Evolutionary conservation across 2,113 vertebrate genomes (phyloP).

Genomic region (Hiodon alosoides): DNA sequence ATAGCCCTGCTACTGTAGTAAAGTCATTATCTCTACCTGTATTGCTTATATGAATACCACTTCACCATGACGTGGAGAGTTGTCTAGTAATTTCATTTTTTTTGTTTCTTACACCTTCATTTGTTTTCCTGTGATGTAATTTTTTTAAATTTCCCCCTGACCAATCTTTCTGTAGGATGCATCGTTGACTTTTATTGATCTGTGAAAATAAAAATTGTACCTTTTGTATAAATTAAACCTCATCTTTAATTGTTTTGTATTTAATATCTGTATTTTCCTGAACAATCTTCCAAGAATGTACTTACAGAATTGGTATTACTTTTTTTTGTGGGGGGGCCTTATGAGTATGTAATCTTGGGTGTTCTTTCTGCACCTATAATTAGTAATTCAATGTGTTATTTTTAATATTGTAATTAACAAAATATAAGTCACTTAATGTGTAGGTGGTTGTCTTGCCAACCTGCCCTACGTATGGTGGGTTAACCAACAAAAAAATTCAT

Average conservation of each 20-base stretch:
- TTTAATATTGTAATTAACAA: too few relatives aligned
- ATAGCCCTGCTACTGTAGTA: constrained; percentile 28
- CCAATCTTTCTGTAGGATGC: constrained; percentile 39
- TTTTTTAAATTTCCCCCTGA: constrained; percentile 31
- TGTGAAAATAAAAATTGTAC: constrained; percentile 51
- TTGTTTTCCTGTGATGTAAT: constrained; percentile 23
- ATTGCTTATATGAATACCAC: background rate
- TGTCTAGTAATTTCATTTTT: constrained; percentile 10
- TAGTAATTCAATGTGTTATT: too few relatives aligned
- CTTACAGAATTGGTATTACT: too few relatives aligned
- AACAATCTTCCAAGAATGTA: too few relatives aligned
- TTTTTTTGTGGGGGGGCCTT: too few relatives aligned
- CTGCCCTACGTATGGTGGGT: too few relatives aligned
- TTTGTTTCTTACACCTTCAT: background rate
- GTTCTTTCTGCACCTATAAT: too few relatives aligned
- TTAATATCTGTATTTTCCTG: background rate
- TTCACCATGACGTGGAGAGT: background rate
- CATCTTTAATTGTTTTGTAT: background rate
- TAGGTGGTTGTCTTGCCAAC: too few relatives aligned
- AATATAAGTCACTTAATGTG: too few relatives aligned
- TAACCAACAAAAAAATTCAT: too few relatives aligned
- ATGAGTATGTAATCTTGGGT: too few relatives aligned
- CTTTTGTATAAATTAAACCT: constrained; percentile 39
- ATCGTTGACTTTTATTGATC: constrained; percentile 47
- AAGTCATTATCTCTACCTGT: constrained; percentile 12